Evolutionary conservation across 64 coral and sea anemone species (phyloP), one percentile per base, ranked within the genome.

Genomic region (Catalaphyllia jardinei): DNA sequence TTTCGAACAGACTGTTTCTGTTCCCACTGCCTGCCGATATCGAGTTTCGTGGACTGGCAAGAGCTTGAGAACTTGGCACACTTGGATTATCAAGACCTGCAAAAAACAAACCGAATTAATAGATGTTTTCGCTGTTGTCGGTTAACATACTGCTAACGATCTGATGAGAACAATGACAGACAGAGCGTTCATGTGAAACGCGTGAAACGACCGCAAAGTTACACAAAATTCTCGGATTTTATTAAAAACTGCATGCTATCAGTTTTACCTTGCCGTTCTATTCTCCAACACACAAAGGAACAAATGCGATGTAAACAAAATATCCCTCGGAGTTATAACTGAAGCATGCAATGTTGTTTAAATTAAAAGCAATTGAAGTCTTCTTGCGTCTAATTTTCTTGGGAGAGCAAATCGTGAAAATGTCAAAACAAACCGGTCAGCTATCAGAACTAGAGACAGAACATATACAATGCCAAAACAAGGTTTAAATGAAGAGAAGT

Each of bases 81-180:
- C 62, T 85, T 51, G 62, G 24, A 20, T 35, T 24, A n/a, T 85
- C 81, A 71, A 85, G 81, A 71, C 62, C 81, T 85, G 81, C 63
- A 33, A 85, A 85, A 69, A 67, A 85, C n/a, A 85, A 85, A 85
- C 19, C 11, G 62, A 7, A 85, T 50, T 71, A 71, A 71, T 14
- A 13, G 71, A 39, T 67, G 64, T 67, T 24, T 67, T 14, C 54
- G 54, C 15, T 57, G 15, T 57, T 57, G 25, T 69, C 25, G 10
- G 65, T 10, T 0, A 69, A n/a, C 25, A 11, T 27, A 25, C 0
- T 67, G 25, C 8, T 5, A 69, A 25, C n/a, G 8, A 33, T 17
- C 57, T 82, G 80, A 35, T 10, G 10, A 13, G 16, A 10, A 24
- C 18, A 46, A 65, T 65, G n/a, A n/a, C n/a, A n/a, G 67, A n/a